Conservation (phyloP, 2,888 invertebrate genomes). For the Diplazon laetatorius region DNA sequence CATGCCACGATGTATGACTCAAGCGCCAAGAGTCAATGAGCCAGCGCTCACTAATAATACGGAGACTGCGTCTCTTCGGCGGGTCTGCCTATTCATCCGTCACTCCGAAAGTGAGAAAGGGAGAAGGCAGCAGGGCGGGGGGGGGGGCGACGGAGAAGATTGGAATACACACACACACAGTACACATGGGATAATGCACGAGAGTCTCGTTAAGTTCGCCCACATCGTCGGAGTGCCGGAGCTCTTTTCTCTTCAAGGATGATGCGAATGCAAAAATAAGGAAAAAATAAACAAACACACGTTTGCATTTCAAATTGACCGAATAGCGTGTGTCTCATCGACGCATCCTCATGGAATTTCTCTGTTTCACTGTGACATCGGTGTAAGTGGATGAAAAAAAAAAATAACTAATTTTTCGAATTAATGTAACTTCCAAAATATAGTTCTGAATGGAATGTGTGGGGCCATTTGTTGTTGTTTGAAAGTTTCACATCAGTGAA, state of each 20-base stretch:
- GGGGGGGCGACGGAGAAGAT: neutral
- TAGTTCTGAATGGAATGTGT: no score
- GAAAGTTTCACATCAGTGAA: no score
- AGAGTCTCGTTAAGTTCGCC: constrained; percentile 41
- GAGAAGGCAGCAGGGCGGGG: no score
- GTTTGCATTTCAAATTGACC: neutral
- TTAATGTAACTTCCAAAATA: no score
- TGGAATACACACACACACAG: no score
- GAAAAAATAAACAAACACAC: neutral
- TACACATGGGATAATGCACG: constrained; percentile 35
- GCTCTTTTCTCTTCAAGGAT: constrained; percentile 15
- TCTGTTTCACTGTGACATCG: neutral
- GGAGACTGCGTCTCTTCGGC: constrained; percentile 33
- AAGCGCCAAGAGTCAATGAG: constrained; percentile 71
- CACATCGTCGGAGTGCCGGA: constrained; percentile 30
- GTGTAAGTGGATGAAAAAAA: neutral
- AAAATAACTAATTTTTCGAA: no score
- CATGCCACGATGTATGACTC: constrained; percentile 65
- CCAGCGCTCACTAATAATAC: constrained; percentile 58
- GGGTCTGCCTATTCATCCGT: constrained; percentile 50
- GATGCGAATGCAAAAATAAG: constrained; percentile 1
- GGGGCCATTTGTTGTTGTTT: no score
- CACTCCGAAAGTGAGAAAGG: constrained; percentile 37
- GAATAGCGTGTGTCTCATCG: neutral
- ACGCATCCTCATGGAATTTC: neutral